These are phyloP conservation scores for Eupithecia exiguata DNA, from an alignment of 2,888 invertebrate genomes.

Conservation along the genomic window DNA sequence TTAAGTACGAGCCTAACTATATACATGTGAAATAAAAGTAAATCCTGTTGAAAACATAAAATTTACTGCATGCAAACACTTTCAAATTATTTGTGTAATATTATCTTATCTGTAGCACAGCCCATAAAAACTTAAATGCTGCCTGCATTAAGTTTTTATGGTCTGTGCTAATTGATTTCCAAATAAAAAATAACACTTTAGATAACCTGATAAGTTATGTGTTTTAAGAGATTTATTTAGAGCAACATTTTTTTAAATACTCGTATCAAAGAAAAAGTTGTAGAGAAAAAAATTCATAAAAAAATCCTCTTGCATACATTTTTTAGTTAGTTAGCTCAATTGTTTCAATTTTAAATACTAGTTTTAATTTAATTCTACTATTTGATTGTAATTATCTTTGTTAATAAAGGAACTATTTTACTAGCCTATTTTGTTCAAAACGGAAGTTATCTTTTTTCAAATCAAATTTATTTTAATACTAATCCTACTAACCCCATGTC, in stretches of 20 bases:
- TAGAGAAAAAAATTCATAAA: neutral
- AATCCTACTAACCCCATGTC: slow-evolving; percentile 38
- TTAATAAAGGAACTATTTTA: too few species aligned
- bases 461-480: too few species aligned
- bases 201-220: neutral
- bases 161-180: slow-evolving; percentile 15
- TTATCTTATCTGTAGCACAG: slow-evolving; percentile 1
- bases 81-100: neutral
- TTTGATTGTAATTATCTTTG: too few species aligned
- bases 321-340: too few species aligned
- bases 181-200: slow-evolving; percentile 12
- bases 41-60: slow-evolving; percentile 4
- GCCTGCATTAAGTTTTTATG: slow-evolving; percentile 10
- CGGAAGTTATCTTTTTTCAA: too few species aligned
- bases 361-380: too few species aligned
- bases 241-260: neutral
- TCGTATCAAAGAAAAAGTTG: neutral
- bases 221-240: slow-evolving; percentile 7
- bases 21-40: neutral
- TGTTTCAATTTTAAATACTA: too few species aligned
- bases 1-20: neutral
- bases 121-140: too few species aligned
- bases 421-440: too few species aligned
- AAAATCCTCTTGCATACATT: neutral
- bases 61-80: slow-evolving; percentile 11